Conservation (phyloP, 2,888 invertebrate species). For the Tyria jacobaeae region DNA sequence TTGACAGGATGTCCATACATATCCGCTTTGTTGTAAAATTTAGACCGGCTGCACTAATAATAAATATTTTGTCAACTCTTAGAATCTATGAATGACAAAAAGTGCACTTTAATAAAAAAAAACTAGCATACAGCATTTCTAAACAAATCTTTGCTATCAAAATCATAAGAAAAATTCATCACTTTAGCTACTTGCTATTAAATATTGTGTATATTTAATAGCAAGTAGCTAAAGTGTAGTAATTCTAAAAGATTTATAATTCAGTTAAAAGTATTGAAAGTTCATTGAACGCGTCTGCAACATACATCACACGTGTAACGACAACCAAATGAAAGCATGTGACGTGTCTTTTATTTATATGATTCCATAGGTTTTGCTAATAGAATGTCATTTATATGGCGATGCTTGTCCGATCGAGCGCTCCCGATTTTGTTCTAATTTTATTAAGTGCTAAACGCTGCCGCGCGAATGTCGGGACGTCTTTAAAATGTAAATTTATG, state of each 20-base stretch:
- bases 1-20: too few species aligned
- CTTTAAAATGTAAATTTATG: conserved; percentile 79
- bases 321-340: background rate
- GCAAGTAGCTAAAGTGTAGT: background rate
- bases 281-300: background rate
- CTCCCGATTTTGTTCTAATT: conserved; percentile 72
- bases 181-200: too few species aligned
- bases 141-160: too few species aligned
- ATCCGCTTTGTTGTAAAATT: too few species aligned
- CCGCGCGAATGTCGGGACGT: conserved; percentile 53
- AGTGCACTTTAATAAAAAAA: too few species aligned
- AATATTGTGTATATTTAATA: background rate
- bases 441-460: conserved; percentile 70
- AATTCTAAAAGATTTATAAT: background rate
- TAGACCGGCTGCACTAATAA: too few species aligned
- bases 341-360: conserved; percentile 38
- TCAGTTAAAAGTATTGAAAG: background rate
- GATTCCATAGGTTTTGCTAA: conserved; percentile 37
- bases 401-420: conserved; percentile 50
- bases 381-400: conserved; percentile 47
- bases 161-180: too few species aligned
- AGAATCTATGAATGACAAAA: too few species aligned
- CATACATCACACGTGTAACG: conserved; percentile 4
- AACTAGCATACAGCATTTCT: too few species aligned
- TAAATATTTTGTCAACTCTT: too few species aligned